phyloP scores from a whole-genome alignment of 1,140 invertebrate species.

The Penaeus indicus region DNA sequence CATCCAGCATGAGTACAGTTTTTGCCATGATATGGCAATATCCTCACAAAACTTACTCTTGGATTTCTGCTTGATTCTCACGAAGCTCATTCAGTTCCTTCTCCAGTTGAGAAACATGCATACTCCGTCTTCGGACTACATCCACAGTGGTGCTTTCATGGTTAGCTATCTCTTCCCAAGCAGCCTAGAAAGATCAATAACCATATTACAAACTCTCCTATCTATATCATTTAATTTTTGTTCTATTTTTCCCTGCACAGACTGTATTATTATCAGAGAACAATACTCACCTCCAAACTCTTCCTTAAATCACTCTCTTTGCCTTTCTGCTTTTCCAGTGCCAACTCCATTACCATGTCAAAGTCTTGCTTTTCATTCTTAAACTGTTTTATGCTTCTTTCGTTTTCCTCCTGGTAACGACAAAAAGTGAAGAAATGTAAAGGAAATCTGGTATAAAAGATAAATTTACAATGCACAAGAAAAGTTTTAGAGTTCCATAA shows the following conservation, averaged over 20 bases:
- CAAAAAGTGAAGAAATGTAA: neutral
- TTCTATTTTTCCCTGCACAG: neutral
- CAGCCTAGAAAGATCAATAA: conserved; percentile 28
- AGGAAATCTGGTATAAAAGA: neutral
- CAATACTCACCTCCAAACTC: conserved; percentile 42
- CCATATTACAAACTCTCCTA: neutral
- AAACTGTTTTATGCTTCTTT: conserved; percentile 7
- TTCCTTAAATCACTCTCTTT: conserved; percentile 40
- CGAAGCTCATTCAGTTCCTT: conserved; percentile 1
- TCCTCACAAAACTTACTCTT: neutral
- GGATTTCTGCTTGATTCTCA: neutral
- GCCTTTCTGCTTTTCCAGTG: conserved; percentile 40
- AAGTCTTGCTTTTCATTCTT: conserved; percentile 51
- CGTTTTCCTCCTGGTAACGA: conserved; percentile 23
- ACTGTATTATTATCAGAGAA: neutral
- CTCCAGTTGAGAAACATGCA: neutral
- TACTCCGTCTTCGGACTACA: conserved; percentile 6
- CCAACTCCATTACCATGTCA: conserved; percentile 55
- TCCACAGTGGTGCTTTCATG: conserved; percentile 32
- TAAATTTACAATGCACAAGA: neutral
- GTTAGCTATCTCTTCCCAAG: conserved; percentile 46
- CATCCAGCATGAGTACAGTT: no score
- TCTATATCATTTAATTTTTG: neutral
- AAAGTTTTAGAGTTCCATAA: no score
- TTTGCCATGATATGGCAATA: no score